A percentile compares a stretch with the other conserved stretches of the same genome.
Evolutionary conservation across 92 coral and sea anemone species (phyloP).

Genomic region (Heteractis magnifica): DNA sequence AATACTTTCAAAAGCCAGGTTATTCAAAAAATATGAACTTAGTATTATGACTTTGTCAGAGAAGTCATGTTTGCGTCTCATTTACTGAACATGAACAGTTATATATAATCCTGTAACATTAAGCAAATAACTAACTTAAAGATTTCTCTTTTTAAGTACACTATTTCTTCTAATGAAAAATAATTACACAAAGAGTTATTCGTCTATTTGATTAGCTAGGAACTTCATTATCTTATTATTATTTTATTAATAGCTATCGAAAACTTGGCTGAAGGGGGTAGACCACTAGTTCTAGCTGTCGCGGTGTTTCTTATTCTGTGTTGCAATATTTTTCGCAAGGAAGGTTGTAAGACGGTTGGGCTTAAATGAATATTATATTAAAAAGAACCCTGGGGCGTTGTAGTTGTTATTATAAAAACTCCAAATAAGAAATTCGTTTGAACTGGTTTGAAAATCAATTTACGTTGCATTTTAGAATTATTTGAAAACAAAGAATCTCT

Average conservation of each 20-base stretch:
- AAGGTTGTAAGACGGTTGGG: neutral
- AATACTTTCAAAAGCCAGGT: too few species aligned
- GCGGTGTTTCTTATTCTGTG: neutral
- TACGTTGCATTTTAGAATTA: neutral
- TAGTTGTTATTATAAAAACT: neutral
- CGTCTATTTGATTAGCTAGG: too few species aligned
- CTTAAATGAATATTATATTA: neutral
- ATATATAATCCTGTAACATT: too few species aligned
- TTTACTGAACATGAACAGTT: too few species aligned
- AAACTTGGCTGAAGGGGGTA: neutral
- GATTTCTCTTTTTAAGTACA: too few species aligned
- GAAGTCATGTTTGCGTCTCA: too few species aligned
- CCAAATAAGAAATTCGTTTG: neutral
- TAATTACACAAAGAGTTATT: too few species aligned
- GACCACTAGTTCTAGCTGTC: neutral
- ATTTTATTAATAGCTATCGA: neutral
- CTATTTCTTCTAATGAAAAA: too few species aligned
- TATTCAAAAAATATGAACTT: too few species aligned
- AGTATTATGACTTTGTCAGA: too few species aligned
- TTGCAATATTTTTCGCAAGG: neutral
- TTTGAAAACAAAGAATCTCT: neutral
- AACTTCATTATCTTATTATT: too few species aligned
- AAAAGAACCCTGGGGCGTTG: neutral
- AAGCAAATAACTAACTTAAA: too few species aligned
- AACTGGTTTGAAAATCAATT: neutral